Evolutionary conservation across 2,888 invertebrate genomes (phyloP).

Genomic region (Hedya salicella): DNA sequence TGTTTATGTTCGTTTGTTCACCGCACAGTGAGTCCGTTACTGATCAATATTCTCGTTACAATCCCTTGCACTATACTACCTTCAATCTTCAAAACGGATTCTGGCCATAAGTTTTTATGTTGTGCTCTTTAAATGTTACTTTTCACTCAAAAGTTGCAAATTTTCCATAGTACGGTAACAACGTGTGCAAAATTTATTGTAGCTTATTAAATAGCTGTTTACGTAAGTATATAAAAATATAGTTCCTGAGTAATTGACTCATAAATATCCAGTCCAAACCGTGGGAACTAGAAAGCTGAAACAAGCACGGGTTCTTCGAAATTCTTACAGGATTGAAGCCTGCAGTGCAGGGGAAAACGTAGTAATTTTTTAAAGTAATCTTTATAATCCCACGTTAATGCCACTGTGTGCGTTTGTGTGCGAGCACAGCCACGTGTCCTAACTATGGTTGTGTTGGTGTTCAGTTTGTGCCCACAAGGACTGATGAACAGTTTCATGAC

Average conservation of each 20-base stretch:
- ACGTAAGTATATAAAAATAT: no score
- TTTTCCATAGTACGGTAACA: no score
- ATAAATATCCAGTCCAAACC: no score
- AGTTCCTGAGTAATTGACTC: no score
- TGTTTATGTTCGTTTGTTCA: slow-evolving; percentile 21
- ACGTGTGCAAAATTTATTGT: no score
- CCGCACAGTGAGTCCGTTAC: slow-evolving; percentile 9
- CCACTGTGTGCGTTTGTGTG: slow-evolving; percentile 64
- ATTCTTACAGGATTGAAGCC: no score
- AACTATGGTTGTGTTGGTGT: slow-evolving; percentile 86
- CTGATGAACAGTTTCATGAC: slow-evolving; percentile 95
- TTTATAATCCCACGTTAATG: slow-evolving; percentile 57
- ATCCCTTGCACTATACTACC: background rate
- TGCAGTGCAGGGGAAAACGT: no score
- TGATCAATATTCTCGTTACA: background rate
- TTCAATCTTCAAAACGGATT: background rate
- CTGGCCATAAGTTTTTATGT: no score
- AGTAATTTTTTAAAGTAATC: background rate
- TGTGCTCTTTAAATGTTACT: background rate
- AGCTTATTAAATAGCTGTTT: no score
- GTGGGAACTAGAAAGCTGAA: no score
- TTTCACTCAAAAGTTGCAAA: no score
- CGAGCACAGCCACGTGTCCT: slow-evolving; percentile 66
- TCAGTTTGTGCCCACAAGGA: slow-evolving; percentile 94
- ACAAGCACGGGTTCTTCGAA: no score